These are phyloP conservation scores for Barbus barbus DNA, from an alignment of 2,113 vertebrate species.

Conservation along the genomic window DNA sequence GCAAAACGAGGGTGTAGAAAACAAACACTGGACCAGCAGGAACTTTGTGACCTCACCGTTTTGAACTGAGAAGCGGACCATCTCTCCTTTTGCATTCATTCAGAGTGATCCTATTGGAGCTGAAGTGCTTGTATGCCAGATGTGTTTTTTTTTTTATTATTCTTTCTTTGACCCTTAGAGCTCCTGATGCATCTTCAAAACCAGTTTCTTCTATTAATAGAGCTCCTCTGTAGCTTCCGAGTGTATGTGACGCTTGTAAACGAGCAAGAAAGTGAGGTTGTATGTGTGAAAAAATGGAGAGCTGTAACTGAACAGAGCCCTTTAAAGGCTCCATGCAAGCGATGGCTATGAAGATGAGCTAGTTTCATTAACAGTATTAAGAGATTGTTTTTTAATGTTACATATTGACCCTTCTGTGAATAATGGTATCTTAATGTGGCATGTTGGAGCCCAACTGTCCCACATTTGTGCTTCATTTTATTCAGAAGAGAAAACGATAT, in stretches of 20 bases:
- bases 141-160: constrained; percentile 79
- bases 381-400: constrained; percentile 68
- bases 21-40: constrained; percentile 55
- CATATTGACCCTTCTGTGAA: constrained; percentile 90
- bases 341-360: constrained; percentile 79
- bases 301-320: constrained; percentile 81
- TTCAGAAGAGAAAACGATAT: constrained; percentile 63
- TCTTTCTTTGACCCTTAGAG: constrained; percentile 71
- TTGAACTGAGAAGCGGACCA: constrained; percentile 4
- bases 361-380: constrained; percentile 98
- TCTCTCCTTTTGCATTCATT: constrained; percentile 10
- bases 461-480: constrained; percentile 76
- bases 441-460: constrained; percentile 78
- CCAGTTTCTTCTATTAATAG: constrained; percentile 69
- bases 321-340: constrained; percentile 76
- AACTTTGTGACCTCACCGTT: constrained; percentile 28
- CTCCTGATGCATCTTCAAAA: constrained; percentile 81
- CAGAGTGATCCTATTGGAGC: constrained; percentile 57
- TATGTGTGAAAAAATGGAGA: constrained; percentile 24
- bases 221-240: constrained; percentile 78
- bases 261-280: neutral
- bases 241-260: neutral
- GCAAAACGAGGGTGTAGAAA: neutral
- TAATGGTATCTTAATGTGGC: constrained; percentile 84
- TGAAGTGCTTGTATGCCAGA: constrained; percentile 57